Evolutionary conservation across 2,888 invertebrate genomes (phyloP).

Genomic region (Aphidius colemani): DNA sequence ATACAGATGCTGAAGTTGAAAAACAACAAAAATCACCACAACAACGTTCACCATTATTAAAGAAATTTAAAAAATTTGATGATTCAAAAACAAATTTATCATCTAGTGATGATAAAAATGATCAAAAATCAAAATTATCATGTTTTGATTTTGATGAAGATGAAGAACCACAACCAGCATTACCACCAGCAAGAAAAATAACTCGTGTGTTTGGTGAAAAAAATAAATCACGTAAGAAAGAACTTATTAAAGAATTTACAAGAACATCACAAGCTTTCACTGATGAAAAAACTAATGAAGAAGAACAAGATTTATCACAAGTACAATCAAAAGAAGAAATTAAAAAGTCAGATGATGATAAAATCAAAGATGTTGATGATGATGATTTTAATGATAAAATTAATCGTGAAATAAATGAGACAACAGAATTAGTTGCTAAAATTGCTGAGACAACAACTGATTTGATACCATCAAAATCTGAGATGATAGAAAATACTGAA

Average conservation of each 20-base stretch:
- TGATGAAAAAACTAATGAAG: constrained; percentile 45
- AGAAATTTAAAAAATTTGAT: constrained; percentile 31
- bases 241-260: constrained; percentile 57
- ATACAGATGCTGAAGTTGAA: not conserved
- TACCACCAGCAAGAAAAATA: constrained; percentile 66
- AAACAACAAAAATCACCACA: not conserved
- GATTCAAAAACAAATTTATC: constrained; percentile 32
- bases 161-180: constrained; percentile 69
- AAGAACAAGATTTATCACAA: constrained; percentile 28
- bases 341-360: constrained; percentile 27
- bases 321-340: constrained; percentile 6
- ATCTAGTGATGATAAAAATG: constrained; percentile 43
- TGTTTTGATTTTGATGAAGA: constrained; percentile 78
- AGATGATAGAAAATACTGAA: constrained; percentile 43
- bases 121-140: constrained; percentile 64
- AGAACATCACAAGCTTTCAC: constrained; percentile 52
- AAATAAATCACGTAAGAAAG: constrained; percentile 53
- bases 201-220: constrained; percentile 64
- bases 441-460: constrained; percentile 12
- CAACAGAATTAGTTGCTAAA: constrained; percentile 16
- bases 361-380: constrained; percentile 21
- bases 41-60: not conserved
- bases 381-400: constrained; percentile 9
- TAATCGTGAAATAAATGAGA: not conserved
- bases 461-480: constrained; percentile 22